Conservation (phyloP, 1,140 invertebrate species). For the Drepana arcuata region DNA sequence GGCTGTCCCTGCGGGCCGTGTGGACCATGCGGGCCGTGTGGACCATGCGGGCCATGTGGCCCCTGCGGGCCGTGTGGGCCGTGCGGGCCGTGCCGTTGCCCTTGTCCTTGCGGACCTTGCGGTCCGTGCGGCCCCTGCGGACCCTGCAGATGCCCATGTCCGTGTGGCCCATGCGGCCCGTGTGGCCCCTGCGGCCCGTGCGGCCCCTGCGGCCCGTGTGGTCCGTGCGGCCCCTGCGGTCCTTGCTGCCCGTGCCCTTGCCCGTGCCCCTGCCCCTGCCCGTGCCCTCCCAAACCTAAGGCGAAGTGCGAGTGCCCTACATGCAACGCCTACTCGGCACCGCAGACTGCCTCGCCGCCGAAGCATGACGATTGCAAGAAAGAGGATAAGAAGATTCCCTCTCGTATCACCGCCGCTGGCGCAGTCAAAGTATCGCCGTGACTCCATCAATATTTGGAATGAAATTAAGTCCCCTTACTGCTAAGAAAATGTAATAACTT, state of each 20-base stretch:
- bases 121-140: slow-evolving; percentile 13
- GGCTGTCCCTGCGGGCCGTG: slow-evolving; percentile 20
- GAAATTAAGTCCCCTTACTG: no score
- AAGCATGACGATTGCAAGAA: slow-evolving; percentile 8
- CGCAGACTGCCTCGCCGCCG: neutral
- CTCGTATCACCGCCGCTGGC: slow-evolving; percentile 3
- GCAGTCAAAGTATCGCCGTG: slow-evolving; percentile 12
- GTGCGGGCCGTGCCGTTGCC: slow-evolving; percentile 20
- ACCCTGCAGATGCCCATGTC: neutral
- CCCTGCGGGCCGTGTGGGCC: slow-evolving; percentile 28
- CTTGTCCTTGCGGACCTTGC: slow-evolving; percentile 6
- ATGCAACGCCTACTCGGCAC: neutral
- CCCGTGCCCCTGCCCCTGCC: slow-evolving; percentile 12
- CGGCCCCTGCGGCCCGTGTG: neutral
- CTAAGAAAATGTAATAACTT: no score
- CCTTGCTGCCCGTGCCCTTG: slow-evolving; percentile 65
- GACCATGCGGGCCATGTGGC: slow-evolving; percentile 73
- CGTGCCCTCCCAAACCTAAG: slow-evolving; percentile 10
- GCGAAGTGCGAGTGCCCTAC: neutral
- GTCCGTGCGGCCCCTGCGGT: slow-evolving; percentile 9
- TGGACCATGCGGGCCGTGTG: slow-evolving; percentile 13
- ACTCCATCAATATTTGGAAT: no score
- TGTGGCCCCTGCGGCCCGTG: slow-evolving; percentile 10
- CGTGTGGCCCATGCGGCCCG: neutral
- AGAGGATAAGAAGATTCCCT: slow-evolving; percentile 11